Conservation (phyloP, 2,888 invertebrate genomes). For the Aelia acuminata region DNA sequence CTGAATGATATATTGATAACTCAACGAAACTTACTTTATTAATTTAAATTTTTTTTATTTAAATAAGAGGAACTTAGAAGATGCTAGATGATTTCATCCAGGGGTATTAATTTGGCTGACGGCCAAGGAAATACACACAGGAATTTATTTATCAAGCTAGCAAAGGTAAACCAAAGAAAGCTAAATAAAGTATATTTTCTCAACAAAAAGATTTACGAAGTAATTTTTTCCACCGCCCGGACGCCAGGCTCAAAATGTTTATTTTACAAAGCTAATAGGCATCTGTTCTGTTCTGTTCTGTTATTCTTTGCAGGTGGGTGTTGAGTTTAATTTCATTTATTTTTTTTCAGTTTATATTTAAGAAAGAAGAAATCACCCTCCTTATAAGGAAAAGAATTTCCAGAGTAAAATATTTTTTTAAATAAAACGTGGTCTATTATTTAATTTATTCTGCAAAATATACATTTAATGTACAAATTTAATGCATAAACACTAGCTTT, state of each 20-base stretch:
- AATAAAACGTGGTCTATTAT: too few relatives aligned
- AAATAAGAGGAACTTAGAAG: too few relatives aligned
- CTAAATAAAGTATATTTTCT: not conserved
- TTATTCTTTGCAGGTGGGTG: not conserved
- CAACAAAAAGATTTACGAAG: slow-evolving; percentile 8
- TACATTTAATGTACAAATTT: too few relatives aligned
- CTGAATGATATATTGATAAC: too few relatives aligned
- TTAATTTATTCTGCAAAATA: too few relatives aligned
- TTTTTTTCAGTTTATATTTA: not conserved
- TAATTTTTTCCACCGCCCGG: not conserved
- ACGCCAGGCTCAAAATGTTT: not conserved
- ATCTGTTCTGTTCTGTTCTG: not conserved
- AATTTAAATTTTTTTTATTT: too few relatives aligned
- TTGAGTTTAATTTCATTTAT: not conserved
- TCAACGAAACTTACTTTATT: too few relatives aligned
- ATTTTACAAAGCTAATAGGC: not conserved
- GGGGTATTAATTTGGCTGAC: not conserved
- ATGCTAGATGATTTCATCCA: not conserved
- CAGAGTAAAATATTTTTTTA: too few relatives aligned
- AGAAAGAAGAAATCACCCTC: not conserved
- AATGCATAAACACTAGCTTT: too few relatives aligned
- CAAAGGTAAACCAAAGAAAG: not conserved
- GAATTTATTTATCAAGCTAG: not conserved
- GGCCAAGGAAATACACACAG: not conserved
- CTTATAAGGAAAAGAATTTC: too few relatives aligned